Conservation (phyloP, 2,888 invertebrate species). For the Cerastis leucographa region DNA sequence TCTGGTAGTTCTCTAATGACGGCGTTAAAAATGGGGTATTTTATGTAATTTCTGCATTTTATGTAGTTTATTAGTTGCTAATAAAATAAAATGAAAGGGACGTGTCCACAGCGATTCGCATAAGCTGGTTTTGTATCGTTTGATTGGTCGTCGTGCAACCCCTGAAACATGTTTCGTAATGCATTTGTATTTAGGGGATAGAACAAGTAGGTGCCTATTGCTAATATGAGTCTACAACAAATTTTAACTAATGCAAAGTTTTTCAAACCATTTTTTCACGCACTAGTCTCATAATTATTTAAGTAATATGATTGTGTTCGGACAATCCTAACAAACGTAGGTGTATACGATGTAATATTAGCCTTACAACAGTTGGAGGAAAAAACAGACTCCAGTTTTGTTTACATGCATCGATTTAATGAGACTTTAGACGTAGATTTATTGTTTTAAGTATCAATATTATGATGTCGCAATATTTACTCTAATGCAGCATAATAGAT, state of each 20-base stretch:
- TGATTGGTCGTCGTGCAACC: no score
- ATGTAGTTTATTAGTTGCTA: no score
- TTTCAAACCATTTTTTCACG: background rate
- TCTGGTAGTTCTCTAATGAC: no score
- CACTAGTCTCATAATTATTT: slow-evolving; percentile 11
- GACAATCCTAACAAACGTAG: background rate
- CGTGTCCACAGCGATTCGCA: no score
- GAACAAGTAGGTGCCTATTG: background rate
- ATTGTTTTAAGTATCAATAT: background rate
- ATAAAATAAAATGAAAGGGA: no score
- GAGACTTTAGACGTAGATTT: background rate
- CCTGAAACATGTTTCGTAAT: background rate
- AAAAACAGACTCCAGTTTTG: background rate
- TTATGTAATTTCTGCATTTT: no score
- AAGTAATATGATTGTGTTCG: slow-evolving; percentile 1
- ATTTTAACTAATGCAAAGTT: no score
- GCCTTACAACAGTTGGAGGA: background rate
- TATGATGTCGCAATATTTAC: no score
- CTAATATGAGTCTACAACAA: background rate
- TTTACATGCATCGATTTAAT: background rate
- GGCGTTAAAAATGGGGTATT: no score
- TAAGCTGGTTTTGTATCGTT: no score
- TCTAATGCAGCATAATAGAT: no score
- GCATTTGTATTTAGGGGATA: background rate
- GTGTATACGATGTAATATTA: background rate